Base-by-base conservation (phyloP, 1,140 invertebrate genomes). In the Chionoecetes opilio region DNA sequence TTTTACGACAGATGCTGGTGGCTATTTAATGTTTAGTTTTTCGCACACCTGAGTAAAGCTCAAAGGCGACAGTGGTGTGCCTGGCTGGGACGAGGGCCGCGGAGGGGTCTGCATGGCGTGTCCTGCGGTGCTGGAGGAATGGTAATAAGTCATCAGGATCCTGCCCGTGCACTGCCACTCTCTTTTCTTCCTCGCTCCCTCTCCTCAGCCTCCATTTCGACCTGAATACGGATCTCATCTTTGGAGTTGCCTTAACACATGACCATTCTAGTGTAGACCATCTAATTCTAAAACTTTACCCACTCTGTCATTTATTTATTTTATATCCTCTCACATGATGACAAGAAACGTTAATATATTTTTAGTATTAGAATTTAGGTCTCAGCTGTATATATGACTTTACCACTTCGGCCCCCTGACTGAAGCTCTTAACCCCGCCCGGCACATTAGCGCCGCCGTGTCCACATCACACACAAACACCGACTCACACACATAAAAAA, bases 381-480 rank as follows among this genome's bases (percentile, higher is more conserved):
- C 26, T n/a, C 14, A 8, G 41, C 5, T 8, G 41, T 75, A 75
- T 26, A 75, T 75, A n/a, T 17, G 21, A 75, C 63, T n/a, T 75
- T 75, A 21, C 63, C 63, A n/a, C 63, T 75, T 26, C 63, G 21
- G 11, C 63, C n/a, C 63, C n/a, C 63, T 26, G 21, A 8, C 63
- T 75, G 6, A n/a, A 75, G 63, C 63, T 75, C 63, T 75, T 75
- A 75, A 75, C 63, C 63, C 63, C 63, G n/a, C 63, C 1, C 21
- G 63, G 63, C 63, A 75, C 63, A 75, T 75, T 75, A 75, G 63
- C 63, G 63, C 21, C 38, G 29, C 38, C 37, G 17, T 41, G 34
- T 90, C 88, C 46, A 38, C 37, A 38, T 41, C 88, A 87, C 85
- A 87, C 85, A 87, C 85, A 87, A 32, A 86, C 85, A 87, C 85